phyloP scores from a whole-genome alignment of 2,888 invertebrate species.

The Dynastes maya region DNA sequence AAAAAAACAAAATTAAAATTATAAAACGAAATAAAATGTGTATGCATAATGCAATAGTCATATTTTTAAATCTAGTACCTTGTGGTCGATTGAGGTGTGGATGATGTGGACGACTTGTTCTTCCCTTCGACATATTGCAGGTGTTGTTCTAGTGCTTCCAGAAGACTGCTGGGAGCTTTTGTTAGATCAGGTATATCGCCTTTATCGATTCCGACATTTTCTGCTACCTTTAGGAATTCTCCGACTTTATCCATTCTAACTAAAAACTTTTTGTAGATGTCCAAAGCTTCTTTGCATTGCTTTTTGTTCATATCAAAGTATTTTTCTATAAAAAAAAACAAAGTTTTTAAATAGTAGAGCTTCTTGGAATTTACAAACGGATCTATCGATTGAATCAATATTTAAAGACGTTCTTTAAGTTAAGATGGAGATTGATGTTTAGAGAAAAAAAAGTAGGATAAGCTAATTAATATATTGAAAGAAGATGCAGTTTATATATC shows the following conservation, averaged over 20 bases:
- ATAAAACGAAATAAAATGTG: conserved; percentile 21
- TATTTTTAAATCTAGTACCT: conserved; percentile 73
- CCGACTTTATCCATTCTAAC: conserved; percentile 98
- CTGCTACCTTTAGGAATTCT: conserved; percentile 94
- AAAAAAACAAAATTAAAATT: conserved; percentile 51
- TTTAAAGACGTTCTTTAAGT: no score
- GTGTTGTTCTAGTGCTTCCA: conserved; percentile 98
- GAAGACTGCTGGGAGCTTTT: conserved; percentile 96
- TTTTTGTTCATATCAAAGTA: conserved; percentile 99
- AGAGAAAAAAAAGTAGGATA: no score
- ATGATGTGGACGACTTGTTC: conserved; percentile 84
- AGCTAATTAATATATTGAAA: no score
- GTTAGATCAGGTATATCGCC: conserved; percentile 99
- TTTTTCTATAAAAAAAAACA: conserved; percentile 80
- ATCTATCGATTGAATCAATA: no score
- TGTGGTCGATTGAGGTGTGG: conserved; percentile 88
- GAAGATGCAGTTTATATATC: no score
- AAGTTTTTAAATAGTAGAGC: no score
- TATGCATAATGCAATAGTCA: neutral
- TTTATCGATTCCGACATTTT: conserved; percentile 97
- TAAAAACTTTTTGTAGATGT: conserved; percentile 98
- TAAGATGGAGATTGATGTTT: no score
- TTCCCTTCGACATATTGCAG: conserved; percentile 94
- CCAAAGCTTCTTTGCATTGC: conserved; percentile 97
- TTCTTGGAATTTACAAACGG: no score